Base-by-base conservation (phyloP, 2,797 vertebrate species). In the Merluccius polli region DNA sequence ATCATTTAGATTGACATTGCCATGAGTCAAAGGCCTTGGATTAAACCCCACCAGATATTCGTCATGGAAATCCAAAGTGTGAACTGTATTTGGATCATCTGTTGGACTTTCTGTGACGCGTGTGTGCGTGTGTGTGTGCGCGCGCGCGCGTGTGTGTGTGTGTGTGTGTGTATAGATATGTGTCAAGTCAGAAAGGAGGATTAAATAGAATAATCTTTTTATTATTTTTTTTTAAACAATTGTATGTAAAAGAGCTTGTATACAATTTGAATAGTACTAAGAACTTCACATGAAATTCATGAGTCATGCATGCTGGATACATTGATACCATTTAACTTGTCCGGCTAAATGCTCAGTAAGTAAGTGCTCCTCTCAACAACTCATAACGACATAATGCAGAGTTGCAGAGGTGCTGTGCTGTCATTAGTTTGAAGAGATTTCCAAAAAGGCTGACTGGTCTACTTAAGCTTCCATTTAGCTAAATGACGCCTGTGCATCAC, bases 1-100 rank as follows among this genome's bases (percentile, higher is more conserved):
- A n/a, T 52, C 32, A 67, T 41, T 76, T 68, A 72, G 32, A 81
- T 79, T 74, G 29, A 73, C 77, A 79, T 85, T 82, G 79, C 65
- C 10, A 16, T 0, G 44, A 69, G 71, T 72, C 72, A 15, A 7
- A 31, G 27, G 21, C 70, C 68, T 80, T 77, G 27, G 75, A 77
- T 78, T 38, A 29, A 35, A 31, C 30, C 12, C 0, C 48, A 15
- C 21, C 48, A 59, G 15, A 59, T 16, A 11, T n/a, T 9, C 8
- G 21, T n/a, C 21, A n/a, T 59, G 8, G 59, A 27, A 30, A 82
- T 1, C 10, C 74, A 73, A 80, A 7, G 24, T 29, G 2, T 30
- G 73, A 29, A 78, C 73, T 18, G 63, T 65, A 29, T 65, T 72
- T 70, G 35, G 27, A 65, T 73, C 12, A 74, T 69, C 12, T 68